Percentiles rank a stretch among this genome's conserved stretches.
Evolutionary conservation across 2,888 invertebrate species (phyloP).

Genomic region (Nipponacmea schrenckii): DNA sequence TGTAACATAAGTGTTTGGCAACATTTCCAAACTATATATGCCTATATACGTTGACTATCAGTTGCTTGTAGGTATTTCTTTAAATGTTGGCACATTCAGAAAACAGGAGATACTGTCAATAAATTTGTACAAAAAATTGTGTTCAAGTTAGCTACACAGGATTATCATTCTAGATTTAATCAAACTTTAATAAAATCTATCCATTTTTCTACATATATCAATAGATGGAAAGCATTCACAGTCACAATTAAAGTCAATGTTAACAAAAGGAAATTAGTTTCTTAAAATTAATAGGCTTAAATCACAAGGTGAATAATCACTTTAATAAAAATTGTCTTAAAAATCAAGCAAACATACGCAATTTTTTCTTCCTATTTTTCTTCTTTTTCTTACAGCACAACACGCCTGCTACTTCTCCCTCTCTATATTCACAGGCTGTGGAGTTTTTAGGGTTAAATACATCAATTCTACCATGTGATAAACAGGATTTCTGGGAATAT

Average conservation of each 20-base stretch:
- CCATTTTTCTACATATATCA: too few species aligned
- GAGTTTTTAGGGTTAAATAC: constrained; percentile 50
- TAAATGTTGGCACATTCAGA: too few species aligned
- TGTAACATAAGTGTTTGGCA: constrained; percentile 12
- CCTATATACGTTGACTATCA: too few species aligned
- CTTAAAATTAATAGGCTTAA: neutral
- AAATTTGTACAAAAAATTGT: too few species aligned
- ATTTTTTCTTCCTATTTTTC: constrained; percentile 21
- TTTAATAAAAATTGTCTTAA: neutral
- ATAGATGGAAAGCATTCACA: too few species aligned
- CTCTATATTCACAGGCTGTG: constrained; percentile 54
- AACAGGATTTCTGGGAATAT: constrained; percentile 53
- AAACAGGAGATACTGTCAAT: too few species aligned
- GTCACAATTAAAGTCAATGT: too few species aligned
- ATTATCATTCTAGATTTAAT: too few species aligned
- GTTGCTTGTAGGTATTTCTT: too few species aligned
- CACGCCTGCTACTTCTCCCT: constrained; percentile 58
- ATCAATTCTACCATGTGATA: constrained; percentile 61
- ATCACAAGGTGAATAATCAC: neutral
- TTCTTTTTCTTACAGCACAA: constrained; percentile 58
- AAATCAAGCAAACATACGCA: neutral
- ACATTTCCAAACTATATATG: neutral
- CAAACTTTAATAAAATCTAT: too few species aligned
- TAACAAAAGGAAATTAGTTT: too few species aligned
- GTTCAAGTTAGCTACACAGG: too few species aligned